Conservation (phyloP, 2,797 vertebrate species). For the Hoplostethus mediterraneus region DNA sequence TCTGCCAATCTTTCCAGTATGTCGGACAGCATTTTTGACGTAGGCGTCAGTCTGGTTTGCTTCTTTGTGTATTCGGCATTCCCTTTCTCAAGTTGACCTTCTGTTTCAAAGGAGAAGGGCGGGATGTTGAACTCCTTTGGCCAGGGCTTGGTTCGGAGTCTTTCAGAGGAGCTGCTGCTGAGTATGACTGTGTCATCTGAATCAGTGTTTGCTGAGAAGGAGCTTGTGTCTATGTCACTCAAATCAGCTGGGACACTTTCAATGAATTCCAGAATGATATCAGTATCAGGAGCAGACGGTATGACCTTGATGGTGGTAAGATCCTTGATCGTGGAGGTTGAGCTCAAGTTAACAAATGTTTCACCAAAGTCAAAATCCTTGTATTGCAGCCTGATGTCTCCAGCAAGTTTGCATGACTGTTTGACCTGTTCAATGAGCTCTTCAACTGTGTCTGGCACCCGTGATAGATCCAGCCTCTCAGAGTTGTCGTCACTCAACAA, state of each 20-base stretch:
- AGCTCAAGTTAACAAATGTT: conserved; percentile 8
- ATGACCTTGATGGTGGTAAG: conserved; percentile 8
- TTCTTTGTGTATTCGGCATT: conserved; percentile 2
- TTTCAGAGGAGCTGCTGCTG: conserved; percentile 7
- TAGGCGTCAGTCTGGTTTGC: conserved; percentile 2
- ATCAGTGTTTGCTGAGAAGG: too few species aligned
- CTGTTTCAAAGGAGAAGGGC: conserved; percentile 11
- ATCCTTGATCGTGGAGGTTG: conserved; percentile 19
- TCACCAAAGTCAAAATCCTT: background rate
- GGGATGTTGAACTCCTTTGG: conserved; percentile 23
- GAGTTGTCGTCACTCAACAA: conserved; percentile 3
- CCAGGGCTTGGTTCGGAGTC: conserved; percentile 19
- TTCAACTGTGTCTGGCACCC: too few species aligned
- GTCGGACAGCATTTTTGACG: conserved; percentile 17
- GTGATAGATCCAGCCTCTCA: background rate
- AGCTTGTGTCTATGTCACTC: too few species aligned
- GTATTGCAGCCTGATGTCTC: background rate
- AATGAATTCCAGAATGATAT: background rate
- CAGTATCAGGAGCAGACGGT: background rate
- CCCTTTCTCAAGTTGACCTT: conserved; percentile 15
- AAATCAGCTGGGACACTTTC: too few species aligned
- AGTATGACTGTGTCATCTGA: background rate
- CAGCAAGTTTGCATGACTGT: too few species aligned
- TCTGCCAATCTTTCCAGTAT: conserved; percentile 37
- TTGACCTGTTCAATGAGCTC: too few species aligned